A percentile compares a stretch with the other conserved stretches of the same genome.
Conservation (phyloP, 2,888 invertebrate species). For the Catocala nupta region DNA sequence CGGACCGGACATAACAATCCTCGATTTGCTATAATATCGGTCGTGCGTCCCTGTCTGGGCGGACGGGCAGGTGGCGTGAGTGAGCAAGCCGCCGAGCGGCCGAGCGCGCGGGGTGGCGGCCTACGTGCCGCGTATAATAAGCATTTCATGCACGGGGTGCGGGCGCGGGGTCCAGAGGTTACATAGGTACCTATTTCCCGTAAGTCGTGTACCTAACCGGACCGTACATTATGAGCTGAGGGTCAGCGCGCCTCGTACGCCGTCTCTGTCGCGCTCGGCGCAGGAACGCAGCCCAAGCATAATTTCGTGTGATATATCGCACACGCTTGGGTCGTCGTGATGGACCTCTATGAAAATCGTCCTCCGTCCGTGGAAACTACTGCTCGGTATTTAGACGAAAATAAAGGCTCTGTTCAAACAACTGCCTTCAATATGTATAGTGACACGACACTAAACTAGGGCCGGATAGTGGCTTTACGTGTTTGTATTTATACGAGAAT, state of each 20-base stretch:
- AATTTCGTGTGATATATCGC: conserved; percentile 86
- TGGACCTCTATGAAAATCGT: conserved; percentile 80
- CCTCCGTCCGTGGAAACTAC: conserved; percentile 60
- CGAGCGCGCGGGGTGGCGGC: conserved; percentile 72
- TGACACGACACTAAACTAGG: conserved; percentile 48
- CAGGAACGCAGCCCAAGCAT: conserved; percentile 76
- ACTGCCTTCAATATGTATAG: conserved; percentile 45
- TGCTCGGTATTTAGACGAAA: conserved; percentile 63
- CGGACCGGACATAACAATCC: conserved; percentile 88
- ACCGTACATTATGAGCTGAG: conserved; percentile 88
- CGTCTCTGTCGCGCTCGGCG: conserved; percentile 81
- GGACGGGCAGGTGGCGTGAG: conserved; percentile 66
- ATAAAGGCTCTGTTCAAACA: conserved; percentile 56
- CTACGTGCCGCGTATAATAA: conserved; percentile 88
- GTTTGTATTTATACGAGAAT: conserved; percentile 61
- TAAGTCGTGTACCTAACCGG: conserved; percentile 88
- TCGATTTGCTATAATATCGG: conserved; percentile 88
- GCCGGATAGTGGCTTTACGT: conserved; percentile 46
- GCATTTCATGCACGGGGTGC: conserved; percentile 88
- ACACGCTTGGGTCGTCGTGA: conserved; percentile 74
- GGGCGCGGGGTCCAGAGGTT: conserved; percentile 79
- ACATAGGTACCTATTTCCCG: conserved; percentile 85
- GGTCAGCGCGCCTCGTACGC: conserved; percentile 82
- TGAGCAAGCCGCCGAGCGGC: conserved; percentile 67
- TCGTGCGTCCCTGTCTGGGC: conserved; percentile 79